A percentile compares a stretch with the other conserved stretches of the same genome.
These are phyloP conservation scores for Seira sanloemensis DNA, from an alignment of 2,888 invertebrate genomes.

Conservation along the genomic window DNA sequence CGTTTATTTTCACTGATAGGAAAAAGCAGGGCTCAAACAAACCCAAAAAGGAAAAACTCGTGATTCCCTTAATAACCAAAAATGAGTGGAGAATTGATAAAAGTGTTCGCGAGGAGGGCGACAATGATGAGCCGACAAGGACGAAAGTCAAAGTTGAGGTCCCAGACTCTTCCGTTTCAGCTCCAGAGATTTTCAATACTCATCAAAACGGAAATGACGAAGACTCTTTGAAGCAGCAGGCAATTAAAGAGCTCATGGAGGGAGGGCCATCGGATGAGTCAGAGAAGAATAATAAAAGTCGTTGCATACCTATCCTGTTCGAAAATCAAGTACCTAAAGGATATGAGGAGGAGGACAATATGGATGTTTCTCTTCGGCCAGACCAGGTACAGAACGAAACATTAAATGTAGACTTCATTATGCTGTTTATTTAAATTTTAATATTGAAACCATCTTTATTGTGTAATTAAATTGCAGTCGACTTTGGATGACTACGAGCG, in stretches of 20 bases:
- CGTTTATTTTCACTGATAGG: conserved; percentile 37
- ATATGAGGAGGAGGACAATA: conserved; percentile 77
- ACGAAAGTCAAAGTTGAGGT: neutral
- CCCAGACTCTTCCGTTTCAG: too few species aligned
- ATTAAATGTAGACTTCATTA: neutral
- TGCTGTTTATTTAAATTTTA: neutral
- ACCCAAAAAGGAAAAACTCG: conserved; percentile 73
- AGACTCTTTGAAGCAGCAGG: conserved; percentile 82
- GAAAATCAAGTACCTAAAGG: conserved; percentile 77
- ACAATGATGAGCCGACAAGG: conserved; percentile 72
- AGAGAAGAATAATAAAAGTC: conserved; percentile 66
- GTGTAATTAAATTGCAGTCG: conserved; percentile 56
- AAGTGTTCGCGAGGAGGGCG: conserved; percentile 73
- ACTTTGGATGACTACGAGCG: conserved; percentile 82
- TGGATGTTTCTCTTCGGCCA: conserved; percentile 77
- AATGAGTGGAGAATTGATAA: conserved; percentile 75
- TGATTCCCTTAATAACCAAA: conserved; percentile 76
- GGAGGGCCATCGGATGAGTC: conserved; percentile 76
- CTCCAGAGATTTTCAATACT: too few species aligned
- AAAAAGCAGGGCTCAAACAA: conserved; percentile 54
- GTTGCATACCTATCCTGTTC: conserved; percentile 76
- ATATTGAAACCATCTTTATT: neutral
- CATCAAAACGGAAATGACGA: neutral
- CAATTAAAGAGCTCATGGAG: conserved; percentile 83
- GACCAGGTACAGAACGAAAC: conserved; percentile 75